phyloP scores from a whole-genome alignment of 2,113 vertebrate genomes.

The Xiphias gladius region DNA sequence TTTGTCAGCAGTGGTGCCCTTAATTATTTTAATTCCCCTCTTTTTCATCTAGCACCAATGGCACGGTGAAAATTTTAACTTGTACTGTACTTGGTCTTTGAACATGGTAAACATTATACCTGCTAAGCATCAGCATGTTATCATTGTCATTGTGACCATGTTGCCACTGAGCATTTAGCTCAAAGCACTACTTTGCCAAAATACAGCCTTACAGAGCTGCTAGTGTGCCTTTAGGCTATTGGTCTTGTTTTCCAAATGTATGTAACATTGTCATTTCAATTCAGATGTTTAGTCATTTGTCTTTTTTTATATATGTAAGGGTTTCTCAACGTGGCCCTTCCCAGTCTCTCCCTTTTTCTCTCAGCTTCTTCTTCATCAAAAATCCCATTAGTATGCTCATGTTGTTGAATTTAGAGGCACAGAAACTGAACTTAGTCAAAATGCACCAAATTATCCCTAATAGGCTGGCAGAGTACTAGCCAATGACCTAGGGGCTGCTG shows the following conservation, averaged over 20 bases:
- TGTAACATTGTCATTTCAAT: background rate
- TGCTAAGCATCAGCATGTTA: background rate
- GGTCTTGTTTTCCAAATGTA: background rate
- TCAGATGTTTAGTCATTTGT: background rate
- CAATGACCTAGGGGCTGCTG: slow-evolving; percentile 54
- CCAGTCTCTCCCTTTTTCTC: background rate
- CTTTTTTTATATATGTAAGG: background rate
- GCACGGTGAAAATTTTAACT: background rate
- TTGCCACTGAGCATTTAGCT: background rate
- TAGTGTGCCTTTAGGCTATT: background rate
- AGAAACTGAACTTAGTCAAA: slow-evolving; percentile 23
- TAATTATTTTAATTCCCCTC: background rate
- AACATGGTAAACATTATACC: background rate
- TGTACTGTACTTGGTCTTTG: background rate
- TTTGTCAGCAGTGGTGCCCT: background rate
- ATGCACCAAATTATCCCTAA: slow-evolving; percentile 30
- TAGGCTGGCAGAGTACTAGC: slow-evolving; percentile 27
- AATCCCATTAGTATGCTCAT: slow-evolving; percentile 25
- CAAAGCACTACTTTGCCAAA: background rate
- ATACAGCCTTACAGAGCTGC: background rate
- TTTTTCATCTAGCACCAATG: background rate
- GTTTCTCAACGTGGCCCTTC: background rate
- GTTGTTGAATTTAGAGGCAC: slow-evolving; percentile 11
- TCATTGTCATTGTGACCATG: background rate
- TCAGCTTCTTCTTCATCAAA: background rate